Conservation (phyloP, 2,797 vertebrate species). For the Adrianichthys oophorus region DNA sequence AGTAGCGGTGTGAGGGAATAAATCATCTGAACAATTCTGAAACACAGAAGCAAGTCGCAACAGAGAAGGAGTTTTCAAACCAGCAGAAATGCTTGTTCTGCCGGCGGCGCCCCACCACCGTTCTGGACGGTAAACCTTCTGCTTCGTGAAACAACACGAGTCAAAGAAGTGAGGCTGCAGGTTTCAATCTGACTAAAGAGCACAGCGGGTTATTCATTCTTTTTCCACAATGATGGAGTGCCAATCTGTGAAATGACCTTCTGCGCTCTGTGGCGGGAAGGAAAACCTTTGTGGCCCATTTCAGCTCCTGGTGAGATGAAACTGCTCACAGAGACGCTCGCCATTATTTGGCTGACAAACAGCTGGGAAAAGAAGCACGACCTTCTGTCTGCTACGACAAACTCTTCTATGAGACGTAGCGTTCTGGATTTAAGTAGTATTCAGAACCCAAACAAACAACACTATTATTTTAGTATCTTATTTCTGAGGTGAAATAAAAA, state of each 20-base stretch:
- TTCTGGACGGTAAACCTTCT: background rate
- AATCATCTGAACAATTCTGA: too few relatives aligned
- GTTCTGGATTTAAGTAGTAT: too few relatives aligned
- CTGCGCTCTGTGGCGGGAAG: slow-evolving; percentile 37
- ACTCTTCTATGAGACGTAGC: background rate
- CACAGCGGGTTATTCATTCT: slow-evolving; percentile 50
- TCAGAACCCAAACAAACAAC: too few relatives aligned
- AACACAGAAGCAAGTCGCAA: too few relatives aligned
- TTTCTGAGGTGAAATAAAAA: too few relatives aligned
- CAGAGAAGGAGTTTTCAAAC: too few relatives aligned
- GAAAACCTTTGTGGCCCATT: slow-evolving; percentile 29
- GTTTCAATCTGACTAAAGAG: slow-evolving; percentile 29
- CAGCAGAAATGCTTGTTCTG: too few relatives aligned
- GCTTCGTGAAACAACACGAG: slow-evolving; percentile 18
- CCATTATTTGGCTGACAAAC: slow-evolving; percentile 13
- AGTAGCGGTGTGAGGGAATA: too few relatives aligned
- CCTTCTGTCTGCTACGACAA: too few relatives aligned
- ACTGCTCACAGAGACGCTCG: slow-evolving; percentile 10
- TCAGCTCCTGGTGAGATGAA: slow-evolving; percentile 26
- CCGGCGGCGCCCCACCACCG: background rate
- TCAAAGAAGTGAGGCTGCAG: slow-evolving; percentile 14
- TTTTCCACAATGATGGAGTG: slow-evolving; percentile 46
- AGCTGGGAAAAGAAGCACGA: background rate
- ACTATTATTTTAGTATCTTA: too few relatives aligned
- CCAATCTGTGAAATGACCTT: slow-evolving; percentile 53